These are phyloP conservation scores for Nomia melanderi DNA, from an alignment of 1,140 invertebrate genomes.

Conservation along the genomic window DNA sequence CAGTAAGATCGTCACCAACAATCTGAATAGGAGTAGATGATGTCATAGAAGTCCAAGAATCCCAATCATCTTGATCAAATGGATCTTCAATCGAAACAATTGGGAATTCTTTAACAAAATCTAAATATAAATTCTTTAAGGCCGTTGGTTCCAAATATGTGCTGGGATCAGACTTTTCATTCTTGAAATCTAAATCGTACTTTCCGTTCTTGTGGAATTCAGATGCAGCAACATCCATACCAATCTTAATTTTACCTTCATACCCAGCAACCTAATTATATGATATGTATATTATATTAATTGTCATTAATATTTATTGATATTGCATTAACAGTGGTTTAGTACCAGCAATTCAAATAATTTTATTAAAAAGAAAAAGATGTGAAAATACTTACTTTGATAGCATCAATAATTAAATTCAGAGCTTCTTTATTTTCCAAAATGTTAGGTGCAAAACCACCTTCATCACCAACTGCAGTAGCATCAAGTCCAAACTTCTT, in stretches of 20 bases:
- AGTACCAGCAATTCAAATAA: not conserved
- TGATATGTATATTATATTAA: not conserved
- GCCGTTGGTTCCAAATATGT: conserved; percentile 90
- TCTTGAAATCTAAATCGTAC: conserved; percentile 99
- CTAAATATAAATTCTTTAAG: conserved; percentile 92
- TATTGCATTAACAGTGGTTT: too few relatives aligned
- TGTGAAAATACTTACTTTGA: conserved; percentile 85
- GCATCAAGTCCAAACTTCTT: conserved; percentile 96
- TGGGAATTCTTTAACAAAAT: conserved; percentile 96
- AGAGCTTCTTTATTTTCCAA: conserved; percentile 97
- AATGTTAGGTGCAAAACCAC: conserved; percentile 99
- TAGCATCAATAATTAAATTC: conserved; percentile 93
- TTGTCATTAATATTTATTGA: too few relatives aligned
- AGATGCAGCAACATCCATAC: conserved; percentile 99
- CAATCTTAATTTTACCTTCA: conserved; percentile 87
- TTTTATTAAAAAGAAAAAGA: too few relatives aligned
- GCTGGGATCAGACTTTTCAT: conserved; percentile 91
- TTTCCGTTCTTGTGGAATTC: conserved; percentile 94
- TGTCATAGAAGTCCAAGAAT: conserved; percentile 93
- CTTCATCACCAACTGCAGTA: conserved; percentile 99
- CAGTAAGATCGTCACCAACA: conserved; percentile 98
- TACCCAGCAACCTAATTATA: conserved; percentile 83
- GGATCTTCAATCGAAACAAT: conserved; percentile 99
- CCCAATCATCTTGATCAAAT: conserved; percentile 99
- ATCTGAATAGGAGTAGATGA: conserved; percentile 92